These are phyloP conservation scores for Smittia aterrima DNA, from an alignment of 2,888 invertebrate species.

Conservation along the genomic window DNA sequence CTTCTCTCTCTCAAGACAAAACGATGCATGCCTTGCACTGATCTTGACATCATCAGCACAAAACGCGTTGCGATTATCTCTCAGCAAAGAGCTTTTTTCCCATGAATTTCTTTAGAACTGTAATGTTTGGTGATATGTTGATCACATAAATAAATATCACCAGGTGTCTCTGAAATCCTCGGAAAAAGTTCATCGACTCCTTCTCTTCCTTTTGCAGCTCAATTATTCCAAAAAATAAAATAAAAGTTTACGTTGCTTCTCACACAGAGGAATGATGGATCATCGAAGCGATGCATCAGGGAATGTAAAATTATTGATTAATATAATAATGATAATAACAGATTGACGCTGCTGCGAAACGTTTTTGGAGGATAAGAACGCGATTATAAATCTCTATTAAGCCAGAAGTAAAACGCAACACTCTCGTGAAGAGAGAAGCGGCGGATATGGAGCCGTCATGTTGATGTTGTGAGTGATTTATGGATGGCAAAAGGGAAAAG, in stretches of 20 bases:
- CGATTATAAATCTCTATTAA: slow-evolving; percentile 39
- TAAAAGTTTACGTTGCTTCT: not conserved
- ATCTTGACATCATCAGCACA: slow-evolving; percentile 17
- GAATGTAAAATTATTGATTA: slow-evolving; percentile 35
- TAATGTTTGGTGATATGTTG: too few relatives aligned
- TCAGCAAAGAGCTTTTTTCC: not conserved
- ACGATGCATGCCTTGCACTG: not conserved
- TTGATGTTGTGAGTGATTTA: slow-evolving; percentile 33
- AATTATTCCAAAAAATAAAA: too few relatives aligned
- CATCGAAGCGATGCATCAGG: not conserved
- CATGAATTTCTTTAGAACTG: not conserved
- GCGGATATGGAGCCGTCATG: slow-evolving; percentile 28
- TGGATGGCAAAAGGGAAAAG: slow-evolving; percentile 20
- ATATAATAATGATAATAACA: slow-evolving; percentile 41
- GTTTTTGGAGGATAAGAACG: not conserved
- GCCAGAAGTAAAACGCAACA: slow-evolving; percentile 37
- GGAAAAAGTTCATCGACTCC: not conserved
- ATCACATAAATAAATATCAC: not conserved
- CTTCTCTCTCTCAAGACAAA: not conserved
- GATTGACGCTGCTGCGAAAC: not conserved
- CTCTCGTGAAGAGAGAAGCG: slow-evolving; percentile 14
- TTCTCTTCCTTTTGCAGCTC: not conserved
- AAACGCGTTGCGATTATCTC: not conserved
- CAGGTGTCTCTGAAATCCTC: not conserved
- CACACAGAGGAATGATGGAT: not conserved